phyloP scores from a whole-genome alignment of 1,140 invertebrate genomes.

The Drosophila dunni region DNA sequence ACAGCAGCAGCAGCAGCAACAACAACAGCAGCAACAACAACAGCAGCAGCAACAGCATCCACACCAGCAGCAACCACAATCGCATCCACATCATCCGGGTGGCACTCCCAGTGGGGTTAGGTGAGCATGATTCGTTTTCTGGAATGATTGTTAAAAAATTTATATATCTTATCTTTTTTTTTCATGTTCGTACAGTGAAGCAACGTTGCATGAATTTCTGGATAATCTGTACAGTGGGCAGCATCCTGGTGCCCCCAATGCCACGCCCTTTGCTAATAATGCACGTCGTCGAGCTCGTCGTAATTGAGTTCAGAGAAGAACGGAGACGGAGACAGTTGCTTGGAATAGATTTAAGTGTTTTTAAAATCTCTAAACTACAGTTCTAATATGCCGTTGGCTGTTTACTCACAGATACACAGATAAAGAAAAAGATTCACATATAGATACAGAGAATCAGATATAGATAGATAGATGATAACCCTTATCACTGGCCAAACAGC shows the following conservation, averaged over 20 bases:
- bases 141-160: too few species aligned
- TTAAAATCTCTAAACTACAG: constrained; percentile 74
- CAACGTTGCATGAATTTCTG: constrained; percentile 80
- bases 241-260: constrained; percentile 73
- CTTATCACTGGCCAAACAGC: constrained; percentile 33
- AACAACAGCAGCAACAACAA: constrained; percentile 67
- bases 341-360: constrained; percentile 66
- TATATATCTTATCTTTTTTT: background rate
- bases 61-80: constrained; percentile 63
- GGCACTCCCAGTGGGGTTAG: constrained; percentile 60
- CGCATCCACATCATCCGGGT: constrained; percentile 62
- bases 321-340: background rate
- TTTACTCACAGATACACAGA: constrained; percentile 28
- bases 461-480: constrained; percentile 31
- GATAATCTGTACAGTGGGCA: constrained; percentile 84
- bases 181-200: constrained; percentile 59
- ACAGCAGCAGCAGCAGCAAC: constrained; percentile 85
- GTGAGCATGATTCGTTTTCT: constrained; percentile 36
- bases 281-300: constrained; percentile 74
- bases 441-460: constrained; percentile 12
- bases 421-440: background rate
- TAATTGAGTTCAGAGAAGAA: constrained; percentile 53
- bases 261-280: constrained; percentile 58
- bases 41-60: constrained; percentile 62
- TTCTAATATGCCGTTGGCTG: constrained; percentile 50